These are phyloP conservation scores for Boloria selene DNA, from an alignment of 2,888 invertebrate genomes.

Conservation along the genomic window DNA sequence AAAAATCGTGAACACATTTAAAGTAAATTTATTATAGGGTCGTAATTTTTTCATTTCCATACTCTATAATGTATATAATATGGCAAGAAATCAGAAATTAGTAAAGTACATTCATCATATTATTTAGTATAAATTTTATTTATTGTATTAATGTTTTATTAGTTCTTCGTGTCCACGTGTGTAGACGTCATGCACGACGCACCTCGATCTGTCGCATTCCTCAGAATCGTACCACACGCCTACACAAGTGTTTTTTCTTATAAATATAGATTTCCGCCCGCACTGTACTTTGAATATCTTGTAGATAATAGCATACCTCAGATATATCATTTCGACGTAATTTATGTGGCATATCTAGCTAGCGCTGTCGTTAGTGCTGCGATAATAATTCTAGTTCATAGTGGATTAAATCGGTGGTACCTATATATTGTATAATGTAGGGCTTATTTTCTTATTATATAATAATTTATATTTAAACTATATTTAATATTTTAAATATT, in stretches of 20 bases:
- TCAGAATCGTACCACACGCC: slow-evolving; percentile 12
- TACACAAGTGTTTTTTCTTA: slow-evolving; percentile 12
- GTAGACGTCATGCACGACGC: slow-evolving; percentile 14
- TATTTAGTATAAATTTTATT: too few species aligned
- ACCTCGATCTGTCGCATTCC: slow-evolving; percentile 16
- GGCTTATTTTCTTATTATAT: too few species aligned
- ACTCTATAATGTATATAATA: neutral
- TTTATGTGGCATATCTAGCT: slow-evolving; percentile 14
- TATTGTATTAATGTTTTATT: neutral
- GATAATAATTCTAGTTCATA: neutral
- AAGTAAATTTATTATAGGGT: too few species aligned
- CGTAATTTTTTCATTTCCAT: too few species aligned
- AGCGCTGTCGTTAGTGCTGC: slow-evolving; percentile 25
- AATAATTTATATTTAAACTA: too few species aligned
- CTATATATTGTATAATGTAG: too few species aligned
- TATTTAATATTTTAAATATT: too few species aligned
- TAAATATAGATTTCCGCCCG: slow-evolving; percentile 21
- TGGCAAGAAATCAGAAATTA: too few species aligned
- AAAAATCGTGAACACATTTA: too few species aligned
- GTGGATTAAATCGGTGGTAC: too few species aligned
- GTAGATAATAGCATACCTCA: slow-evolving; percentile 1
- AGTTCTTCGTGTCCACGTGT: slow-evolving; percentile 4
- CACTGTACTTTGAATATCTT: slow-evolving; percentile 11
- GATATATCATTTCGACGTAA: slow-evolving; percentile 7
- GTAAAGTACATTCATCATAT: neutral